These are phyloP conservation scores for Ursus arctos DNA, from an alignment of 2,113 vertebrate species.

Conservation along the genomic window DNA sequence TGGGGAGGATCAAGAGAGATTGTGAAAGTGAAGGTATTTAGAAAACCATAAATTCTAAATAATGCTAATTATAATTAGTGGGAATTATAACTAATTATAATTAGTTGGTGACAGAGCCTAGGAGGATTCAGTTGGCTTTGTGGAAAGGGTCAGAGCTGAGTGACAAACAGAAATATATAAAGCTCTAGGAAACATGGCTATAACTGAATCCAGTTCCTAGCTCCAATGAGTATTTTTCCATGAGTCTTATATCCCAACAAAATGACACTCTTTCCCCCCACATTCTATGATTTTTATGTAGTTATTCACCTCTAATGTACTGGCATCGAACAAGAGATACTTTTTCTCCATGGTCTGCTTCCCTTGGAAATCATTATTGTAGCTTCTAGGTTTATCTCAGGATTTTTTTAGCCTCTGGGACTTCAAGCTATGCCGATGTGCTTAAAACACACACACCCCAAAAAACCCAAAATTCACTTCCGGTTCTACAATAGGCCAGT, in stretches of 20 bases:
- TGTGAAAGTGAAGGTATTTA: slow-evolving; percentile 18
- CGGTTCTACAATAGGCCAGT: background rate
- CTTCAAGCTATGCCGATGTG: slow-evolving; percentile 34
- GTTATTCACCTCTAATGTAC: background rate
- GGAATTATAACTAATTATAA: background rate
- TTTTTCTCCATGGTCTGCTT: slow-evolving; percentile 15
- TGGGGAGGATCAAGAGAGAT: background rate
- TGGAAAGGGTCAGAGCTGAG: background rate
- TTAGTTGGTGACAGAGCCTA: background rate
- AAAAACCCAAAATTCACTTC: background rate
- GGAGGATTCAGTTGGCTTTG: background rate
- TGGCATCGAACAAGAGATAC: background rate
- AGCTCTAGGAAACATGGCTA: background rate
- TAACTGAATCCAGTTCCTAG: background rate
- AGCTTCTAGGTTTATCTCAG: slow-evolving; percentile 55
- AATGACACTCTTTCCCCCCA: background rate
- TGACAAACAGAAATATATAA: background rate
- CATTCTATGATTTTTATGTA: slow-evolving; percentile 14
- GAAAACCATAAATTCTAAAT: slow-evolving; percentile 7
- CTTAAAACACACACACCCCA: background rate
- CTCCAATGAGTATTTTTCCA: background rate
- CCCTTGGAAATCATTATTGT: slow-evolving; percentile 52
- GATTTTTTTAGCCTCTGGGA: slow-evolving; percentile 15
- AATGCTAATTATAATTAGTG: background rate
- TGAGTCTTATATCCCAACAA: background rate